A percentile compares a stretch with the other conserved stretches of the same genome.
Evolutionary conservation across 2,888 invertebrate genomes (phyloP).

Genomic region (Sphaerophoria rueppellii): DNA sequence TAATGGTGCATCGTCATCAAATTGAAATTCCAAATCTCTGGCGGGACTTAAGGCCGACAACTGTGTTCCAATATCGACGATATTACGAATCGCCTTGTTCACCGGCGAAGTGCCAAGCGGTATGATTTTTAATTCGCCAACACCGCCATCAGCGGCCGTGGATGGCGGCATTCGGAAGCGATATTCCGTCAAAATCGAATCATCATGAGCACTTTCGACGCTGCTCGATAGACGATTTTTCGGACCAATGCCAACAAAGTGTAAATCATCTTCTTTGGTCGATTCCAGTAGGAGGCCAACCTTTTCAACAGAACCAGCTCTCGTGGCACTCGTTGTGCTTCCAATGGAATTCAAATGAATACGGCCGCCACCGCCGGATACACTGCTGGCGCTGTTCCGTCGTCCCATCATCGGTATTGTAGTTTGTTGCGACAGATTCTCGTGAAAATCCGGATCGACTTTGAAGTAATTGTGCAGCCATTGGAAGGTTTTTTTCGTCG

Average conservation of each 20-base stretch:
- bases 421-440: constrained; percentile 77
- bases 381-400: constrained; percentile 76
- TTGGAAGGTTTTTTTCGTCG: constrained; percentile 74
- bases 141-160: background rate
- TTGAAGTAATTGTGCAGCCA: constrained; percentile 78
- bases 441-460: constrained; percentile 78
- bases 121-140: constrained; percentile 7
- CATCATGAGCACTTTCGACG: constrained; percentile 9
- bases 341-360: constrained; percentile 65
- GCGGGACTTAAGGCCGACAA: constrained; percentile 37
- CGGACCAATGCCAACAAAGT: constrained; percentile 29
- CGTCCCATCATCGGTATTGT: constrained; percentile 75
- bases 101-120: constrained; percentile 50
- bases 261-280: constrained; percentile 38
- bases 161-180: constrained; percentile 23
- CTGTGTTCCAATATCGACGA: constrained; percentile 53
- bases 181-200: constrained; percentile 33
- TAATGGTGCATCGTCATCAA: constrained; percentile 33
- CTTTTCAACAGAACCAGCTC: constrained; percentile 58
- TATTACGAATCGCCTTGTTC: constrained; percentile 51
- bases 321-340: constrained; percentile 46
- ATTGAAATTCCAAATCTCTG: constrained; percentile 26
- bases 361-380: constrained; percentile 75
- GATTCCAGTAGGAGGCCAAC: constrained; percentile 22
- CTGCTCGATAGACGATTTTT: constrained; percentile 24